Conservation (phyloP, 2,888 invertebrate species). For the Netelia inedita region DNA sequence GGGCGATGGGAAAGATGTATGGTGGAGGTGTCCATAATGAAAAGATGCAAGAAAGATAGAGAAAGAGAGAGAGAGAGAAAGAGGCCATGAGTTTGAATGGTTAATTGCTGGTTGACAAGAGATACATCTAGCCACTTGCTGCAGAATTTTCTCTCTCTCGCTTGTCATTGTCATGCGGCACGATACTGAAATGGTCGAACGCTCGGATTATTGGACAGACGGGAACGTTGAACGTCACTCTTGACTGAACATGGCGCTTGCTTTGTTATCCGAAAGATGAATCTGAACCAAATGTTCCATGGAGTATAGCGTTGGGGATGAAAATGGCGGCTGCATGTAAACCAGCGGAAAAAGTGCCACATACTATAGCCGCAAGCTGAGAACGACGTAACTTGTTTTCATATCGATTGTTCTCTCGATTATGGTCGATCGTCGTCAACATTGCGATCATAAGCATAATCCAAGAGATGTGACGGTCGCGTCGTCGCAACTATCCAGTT, state of each 20-base stretch:
- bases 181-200: neutral
- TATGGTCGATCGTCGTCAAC: too few species aligned
- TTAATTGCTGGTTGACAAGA: slow-evolving; percentile 50
- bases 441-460: slow-evolving; percentile 9
- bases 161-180: neutral
- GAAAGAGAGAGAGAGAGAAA: slow-evolving; percentile 9
- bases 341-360: neutral
- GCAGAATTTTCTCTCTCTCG: neutral
- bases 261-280: neutral
- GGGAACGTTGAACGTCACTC: neutral
- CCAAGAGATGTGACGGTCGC: neutral
- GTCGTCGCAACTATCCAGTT: slow-evolving; percentile 10
- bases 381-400: neutral
- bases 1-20: neutral
- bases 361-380: neutral
- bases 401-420: neutral
- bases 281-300: neutral
- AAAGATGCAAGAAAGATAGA: neutral
- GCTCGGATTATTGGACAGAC: neutral
- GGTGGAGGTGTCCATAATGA: neutral
- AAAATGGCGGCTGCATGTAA: neutral
- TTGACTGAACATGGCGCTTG: neutral
- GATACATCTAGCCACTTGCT: slow-evolving; percentile 8
- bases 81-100: neutral
- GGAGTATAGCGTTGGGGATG: neutral